Evolutionary conservation across 2,888 invertebrate genomes (phyloP).

Genomic region (Rhyacophila evoluta): DNA sequence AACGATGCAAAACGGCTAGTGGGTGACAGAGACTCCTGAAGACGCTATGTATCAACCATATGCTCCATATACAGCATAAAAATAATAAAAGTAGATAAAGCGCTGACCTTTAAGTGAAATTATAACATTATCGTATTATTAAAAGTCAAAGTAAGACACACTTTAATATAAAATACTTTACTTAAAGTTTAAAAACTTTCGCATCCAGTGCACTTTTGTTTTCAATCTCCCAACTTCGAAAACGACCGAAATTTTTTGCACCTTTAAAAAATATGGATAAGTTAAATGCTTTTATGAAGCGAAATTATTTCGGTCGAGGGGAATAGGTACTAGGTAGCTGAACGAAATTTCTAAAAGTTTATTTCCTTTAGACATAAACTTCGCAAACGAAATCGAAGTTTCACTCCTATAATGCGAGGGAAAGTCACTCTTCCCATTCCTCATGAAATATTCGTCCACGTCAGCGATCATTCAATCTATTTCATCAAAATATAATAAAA

Average conservation of each 20-base stretch:
- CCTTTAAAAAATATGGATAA: conserved; percentile 8
- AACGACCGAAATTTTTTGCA: not conserved
- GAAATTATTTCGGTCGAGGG: conserved; percentile 12
- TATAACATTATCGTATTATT: too few species aligned
- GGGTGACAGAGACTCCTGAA: too few species aligned
- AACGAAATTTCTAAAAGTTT: not conserved
- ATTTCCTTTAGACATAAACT: conserved; percentile 9
- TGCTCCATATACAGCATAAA: too few species aligned
- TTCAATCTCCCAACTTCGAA: not conserved
- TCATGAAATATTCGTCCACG: too few species aligned
- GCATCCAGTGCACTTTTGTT: not conserved
- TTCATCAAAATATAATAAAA: too few species aligned
- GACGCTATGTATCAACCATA: too few species aligned
- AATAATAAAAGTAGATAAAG: too few species aligned
- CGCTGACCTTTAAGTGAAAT: too few species aligned
- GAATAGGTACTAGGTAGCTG: not conserved
- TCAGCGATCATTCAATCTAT: too few species aligned
- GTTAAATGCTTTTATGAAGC: conserved; percentile 6
- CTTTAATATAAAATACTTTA: too few species aligned
- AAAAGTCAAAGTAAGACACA: too few species aligned
- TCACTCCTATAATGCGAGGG: not conserved
- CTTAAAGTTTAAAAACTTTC: not conserved
- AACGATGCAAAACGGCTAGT: too few species aligned
- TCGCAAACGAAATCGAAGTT: conserved; percentile 20
- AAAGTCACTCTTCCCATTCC: not conserved